Evolutionary conservation across 1,140 invertebrate genomes (phyloP).

Genomic region (Megalonaias nervosa): DNA sequence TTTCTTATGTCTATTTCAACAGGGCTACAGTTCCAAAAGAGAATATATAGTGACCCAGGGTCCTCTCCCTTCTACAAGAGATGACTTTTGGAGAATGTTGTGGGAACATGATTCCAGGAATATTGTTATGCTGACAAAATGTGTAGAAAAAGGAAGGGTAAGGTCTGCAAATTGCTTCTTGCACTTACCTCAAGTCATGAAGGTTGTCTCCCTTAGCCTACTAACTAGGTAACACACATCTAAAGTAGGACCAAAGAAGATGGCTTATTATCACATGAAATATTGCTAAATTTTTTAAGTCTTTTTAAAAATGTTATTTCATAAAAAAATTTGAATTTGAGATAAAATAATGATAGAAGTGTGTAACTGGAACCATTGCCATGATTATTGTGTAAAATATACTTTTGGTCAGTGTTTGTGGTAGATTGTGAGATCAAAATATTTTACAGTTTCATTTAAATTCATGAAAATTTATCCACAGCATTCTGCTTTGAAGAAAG

Average conservation of each 20-base stretch:
- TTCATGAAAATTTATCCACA: no score
- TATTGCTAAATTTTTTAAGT: background rate
- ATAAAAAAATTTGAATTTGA: background rate
- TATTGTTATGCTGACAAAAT: slow-evolving; percentile 82
- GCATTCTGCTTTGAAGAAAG: no score
- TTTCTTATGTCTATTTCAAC: slow-evolving; percentile 4
- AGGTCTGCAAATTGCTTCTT: background rate
- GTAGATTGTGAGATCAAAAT: no score
- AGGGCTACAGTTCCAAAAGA: slow-evolving; percentile 76
- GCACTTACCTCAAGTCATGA: no score
- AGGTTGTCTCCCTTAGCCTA: no score
- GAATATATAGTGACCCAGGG: slow-evolving; percentile 81
- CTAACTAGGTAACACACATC: no score
- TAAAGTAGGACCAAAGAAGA: background rate
- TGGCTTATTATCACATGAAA: background rate
- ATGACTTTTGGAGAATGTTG: slow-evolving; percentile 89
- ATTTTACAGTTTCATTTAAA: no score
- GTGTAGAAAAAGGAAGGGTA: slow-evolving; percentile 76
- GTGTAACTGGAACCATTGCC: no score
- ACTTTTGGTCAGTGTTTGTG: no score
- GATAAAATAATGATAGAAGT: background rate
- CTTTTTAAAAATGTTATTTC: background rate
- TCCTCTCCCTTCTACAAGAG: slow-evolving; percentile 78
- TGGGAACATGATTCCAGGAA: slow-evolving; percentile 86
- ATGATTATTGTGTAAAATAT: no score